phyloP scores from a whole-genome alignment of 2,797 vertebrate genomes.

The Sus cebifrons region DNA sequence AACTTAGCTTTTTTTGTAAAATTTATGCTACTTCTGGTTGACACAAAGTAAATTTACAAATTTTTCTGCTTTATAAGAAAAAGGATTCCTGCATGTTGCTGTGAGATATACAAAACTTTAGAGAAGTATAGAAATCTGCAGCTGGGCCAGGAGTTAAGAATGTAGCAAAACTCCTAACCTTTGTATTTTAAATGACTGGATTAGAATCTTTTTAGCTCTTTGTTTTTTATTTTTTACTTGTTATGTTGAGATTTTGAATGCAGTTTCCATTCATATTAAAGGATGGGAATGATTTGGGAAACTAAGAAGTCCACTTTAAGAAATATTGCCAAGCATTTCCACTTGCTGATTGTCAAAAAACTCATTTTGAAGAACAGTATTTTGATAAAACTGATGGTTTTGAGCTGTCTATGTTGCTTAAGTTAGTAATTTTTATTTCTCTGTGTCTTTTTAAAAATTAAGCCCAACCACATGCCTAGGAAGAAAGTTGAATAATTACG shows the following conservation, averaged over 20 bases:
- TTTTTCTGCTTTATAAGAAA: constrained; percentile 71
- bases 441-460: background rate
- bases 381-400: constrained; percentile 28
- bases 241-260: constrained; percentile 44
- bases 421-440: background rate
- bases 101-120: constrained; percentile 44
- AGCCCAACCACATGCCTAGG: background rate
- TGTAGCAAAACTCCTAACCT: constrained; percentile 31
- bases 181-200: constrained; percentile 5
- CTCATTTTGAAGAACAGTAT: constrained; percentile 48
- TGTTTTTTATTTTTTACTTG: constrained; percentile 56
- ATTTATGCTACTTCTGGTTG: background rate
- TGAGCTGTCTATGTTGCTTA: background rate
- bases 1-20: background rate
- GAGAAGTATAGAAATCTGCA: constrained; percentile 40
- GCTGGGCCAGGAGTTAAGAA: constrained; percentile 58
- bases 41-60: constrained; percentile 55
- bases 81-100: constrained; percentile 67
- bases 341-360: constrained; percentile 43
- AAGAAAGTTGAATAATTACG: constrained; percentile 55
- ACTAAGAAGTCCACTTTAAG: background rate
- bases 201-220: constrained; percentile 36
- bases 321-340: constrained; percentile 23
- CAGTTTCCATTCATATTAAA: constrained; percentile 35
- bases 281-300: constrained; percentile 39